Evolutionary conservation across 2,797 vertebrate genomes (phyloP).

Genomic region (Gadopsis marmoratus): DNA sequence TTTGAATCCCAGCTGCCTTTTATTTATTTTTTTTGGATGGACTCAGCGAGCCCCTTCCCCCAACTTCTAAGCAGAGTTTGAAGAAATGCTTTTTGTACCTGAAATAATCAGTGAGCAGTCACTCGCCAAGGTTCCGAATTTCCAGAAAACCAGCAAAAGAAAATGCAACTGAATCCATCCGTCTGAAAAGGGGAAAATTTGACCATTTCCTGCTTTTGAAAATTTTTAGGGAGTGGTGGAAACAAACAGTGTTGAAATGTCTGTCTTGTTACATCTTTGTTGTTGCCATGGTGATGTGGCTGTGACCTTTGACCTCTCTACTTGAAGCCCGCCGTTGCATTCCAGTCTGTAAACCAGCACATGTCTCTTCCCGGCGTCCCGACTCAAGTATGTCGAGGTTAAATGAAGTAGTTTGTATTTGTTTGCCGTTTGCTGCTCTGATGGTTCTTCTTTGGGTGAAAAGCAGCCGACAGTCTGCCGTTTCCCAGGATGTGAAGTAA

Average conservation of each 20-base stretch:
- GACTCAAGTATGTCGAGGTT: neutral
- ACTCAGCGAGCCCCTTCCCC: no score
- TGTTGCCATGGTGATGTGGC: neutral
- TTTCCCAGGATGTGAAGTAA: conserved; percentile 14
- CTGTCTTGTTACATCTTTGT: neutral
- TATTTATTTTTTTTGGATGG: neutral
- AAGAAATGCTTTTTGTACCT: no score
- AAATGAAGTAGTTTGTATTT: neutral
- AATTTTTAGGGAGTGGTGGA: neutral
- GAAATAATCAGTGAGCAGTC: no score
- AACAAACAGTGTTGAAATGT: neutral
- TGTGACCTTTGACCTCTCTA: neutral
- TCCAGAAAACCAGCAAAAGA: no score
- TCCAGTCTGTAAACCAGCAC: neutral
- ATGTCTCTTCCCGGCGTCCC: neutral
- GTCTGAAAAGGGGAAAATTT: neutral
- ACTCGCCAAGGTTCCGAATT: no score
- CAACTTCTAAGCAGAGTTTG: no score
- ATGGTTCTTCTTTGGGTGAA: conserved; percentile 35
- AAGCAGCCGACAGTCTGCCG: conserved; percentile 5
- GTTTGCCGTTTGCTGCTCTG: neutral
- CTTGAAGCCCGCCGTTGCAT: neutral
- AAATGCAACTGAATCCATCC: no score
- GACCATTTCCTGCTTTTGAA: neutral
- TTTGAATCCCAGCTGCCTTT: neutral